phyloP scores from a whole-genome alignment of 1,140 invertebrate genomes.

The Brachionus calyciflorus region DNA sequence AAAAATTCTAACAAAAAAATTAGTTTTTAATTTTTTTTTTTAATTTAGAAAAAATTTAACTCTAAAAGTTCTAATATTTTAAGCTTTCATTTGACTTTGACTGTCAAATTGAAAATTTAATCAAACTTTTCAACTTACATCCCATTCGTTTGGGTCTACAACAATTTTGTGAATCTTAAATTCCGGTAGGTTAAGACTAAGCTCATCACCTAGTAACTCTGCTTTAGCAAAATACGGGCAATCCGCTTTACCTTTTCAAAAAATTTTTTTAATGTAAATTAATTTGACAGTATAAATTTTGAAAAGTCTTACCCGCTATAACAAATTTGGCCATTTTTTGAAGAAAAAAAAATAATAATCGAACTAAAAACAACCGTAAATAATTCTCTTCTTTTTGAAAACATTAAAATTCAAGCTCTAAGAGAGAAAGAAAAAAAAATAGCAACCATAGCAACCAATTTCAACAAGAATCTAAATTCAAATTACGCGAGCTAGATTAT shows the following conservation, averaged over 20 bases:
- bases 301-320: constrained; percentile 27
- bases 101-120: too few species aligned
- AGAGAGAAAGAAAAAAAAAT: too few species aligned
- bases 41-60: too few species aligned
- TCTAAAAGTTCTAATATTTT: not conserved
- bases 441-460: too few species aligned
- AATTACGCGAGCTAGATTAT: too few species aligned
- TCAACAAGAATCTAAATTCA: too few species aligned
- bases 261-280: too few species aligned
- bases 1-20: too few species aligned
- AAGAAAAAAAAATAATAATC: not conserved
- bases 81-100: too few species aligned
- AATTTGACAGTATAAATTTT: not conserved
- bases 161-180: constrained; percentile 60
- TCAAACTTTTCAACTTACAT: constrained; percentile 41
- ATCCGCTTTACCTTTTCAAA: constrained; percentile 55
- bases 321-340: constrained; percentile 47
- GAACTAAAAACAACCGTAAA: not conserved
- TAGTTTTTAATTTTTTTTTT: too few species aligned
- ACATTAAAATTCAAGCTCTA: too few species aligned
- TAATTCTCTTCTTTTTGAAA: not conserved
- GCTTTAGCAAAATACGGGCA: constrained; percentile 59
- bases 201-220: constrained; percentile 57
- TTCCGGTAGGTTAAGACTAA: constrained; percentile 55
- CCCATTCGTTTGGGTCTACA: constrained; percentile 50